phyloP scores from a whole-genome alignment of 2,113 vertebrate genomes.

The Coracopsis vasa region DNA sequence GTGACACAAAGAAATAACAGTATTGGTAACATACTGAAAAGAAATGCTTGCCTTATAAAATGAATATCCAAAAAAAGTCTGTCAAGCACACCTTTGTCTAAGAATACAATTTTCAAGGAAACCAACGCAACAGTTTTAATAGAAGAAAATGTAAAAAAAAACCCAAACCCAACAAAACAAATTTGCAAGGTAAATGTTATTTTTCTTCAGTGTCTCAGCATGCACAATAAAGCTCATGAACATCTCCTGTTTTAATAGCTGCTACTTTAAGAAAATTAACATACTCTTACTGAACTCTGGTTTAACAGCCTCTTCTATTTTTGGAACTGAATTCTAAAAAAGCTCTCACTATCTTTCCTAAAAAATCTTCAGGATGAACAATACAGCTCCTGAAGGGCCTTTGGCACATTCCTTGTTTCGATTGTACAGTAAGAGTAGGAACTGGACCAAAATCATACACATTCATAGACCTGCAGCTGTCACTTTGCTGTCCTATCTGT shows the following conservation, averaged over 20 bases:
- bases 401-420: background rate
- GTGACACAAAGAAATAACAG: background rate
- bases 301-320: background rate
- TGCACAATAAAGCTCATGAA: background rate
- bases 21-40: background rate
- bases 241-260: background rate
- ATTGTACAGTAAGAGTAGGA: background rate
- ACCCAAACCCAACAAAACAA: background rate
- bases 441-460: background rate
- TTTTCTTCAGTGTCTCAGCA: slow-evolving; percentile 13
- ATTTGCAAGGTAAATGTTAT: background rate
- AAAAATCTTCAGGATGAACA: background rate
- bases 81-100: background rate
- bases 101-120: background rate
- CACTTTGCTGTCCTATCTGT: background rate
- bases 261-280: background rate
- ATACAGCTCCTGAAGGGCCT: background rate
- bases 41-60: background rate
- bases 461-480: background rate
- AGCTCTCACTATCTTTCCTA: background rate
- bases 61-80: background rate
- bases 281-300: background rate
- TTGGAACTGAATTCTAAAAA: background rate
- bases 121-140: background rate
- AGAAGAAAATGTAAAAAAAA: background rate